Base-by-base conservation (phyloP, 2,113 vertebrate genomes). In the Sardina pilchardus region DNA sequence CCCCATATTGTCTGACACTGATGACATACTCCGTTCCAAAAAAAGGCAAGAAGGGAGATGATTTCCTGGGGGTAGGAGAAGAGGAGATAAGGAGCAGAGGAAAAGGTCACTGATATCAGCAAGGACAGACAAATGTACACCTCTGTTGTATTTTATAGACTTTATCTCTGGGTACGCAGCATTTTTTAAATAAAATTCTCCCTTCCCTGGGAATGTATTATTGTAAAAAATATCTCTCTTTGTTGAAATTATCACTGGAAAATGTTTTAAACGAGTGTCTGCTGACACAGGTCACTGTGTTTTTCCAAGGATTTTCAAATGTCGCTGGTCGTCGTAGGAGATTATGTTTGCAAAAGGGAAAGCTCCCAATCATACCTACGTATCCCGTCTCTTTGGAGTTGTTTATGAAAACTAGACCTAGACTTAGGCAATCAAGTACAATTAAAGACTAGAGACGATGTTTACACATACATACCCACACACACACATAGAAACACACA, bases 1-100 rank as follows among this genome's bases (percentile, higher is more conserved):
- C 63, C 63, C 63, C 63, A 71, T 30, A 71, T 71, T 71, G 63
- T 71, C 63, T 34, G 63, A 71, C 63, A 71, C 63, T 26, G 63
- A 71, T 71, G 26, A 34, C 26, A 71, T 71, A 30, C n/a, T 71
- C 63, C 9, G 59, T 8, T 63, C 59, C 24, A 63, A 63, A 63
- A 63, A 63, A 63, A 56, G 59, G 24, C n/a, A 63, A 26, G 6
- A 34, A 34, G 63, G 26, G n/a, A 71, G 63, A 71, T 71, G 63
- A 71, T 71, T 71, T 71, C 63, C 63, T 14, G 63, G 34, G 63
- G 63, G 63, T 7, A 34, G 16, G 10, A 30, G n/a, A 71, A 9
- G 26, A 14, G 8, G 8, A 63, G 56, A 63, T 24, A 63, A 2
- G 24, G 56, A 59, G 21, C 19, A 59, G 4, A 63, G 56, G 56